Base-by-base conservation (phyloP, 2,113 vertebrate genomes). In the Malurus melanocephalus region DNA sequence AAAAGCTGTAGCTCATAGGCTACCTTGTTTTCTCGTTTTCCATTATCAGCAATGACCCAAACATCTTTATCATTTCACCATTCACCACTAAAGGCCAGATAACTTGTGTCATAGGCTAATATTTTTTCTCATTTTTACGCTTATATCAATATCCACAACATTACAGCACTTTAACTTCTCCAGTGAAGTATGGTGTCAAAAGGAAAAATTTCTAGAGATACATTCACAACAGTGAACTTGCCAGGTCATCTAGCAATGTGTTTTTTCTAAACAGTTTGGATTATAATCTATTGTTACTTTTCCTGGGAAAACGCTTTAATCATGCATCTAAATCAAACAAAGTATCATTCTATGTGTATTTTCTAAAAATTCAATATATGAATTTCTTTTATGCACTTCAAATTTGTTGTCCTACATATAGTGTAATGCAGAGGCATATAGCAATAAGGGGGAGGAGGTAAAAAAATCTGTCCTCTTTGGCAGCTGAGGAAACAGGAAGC, bases 61-160 rank as follows among this genome's bases (percentile, higher is more conserved):
- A 94, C 66, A 51, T 94, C 73, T 95, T 93, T 87, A 89, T 91
- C 61, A 49, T 92, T 94, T 88, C 68, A 42, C 85, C 61, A 42
- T 88, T 94, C 59, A 84, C 62, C 77, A 74, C 77, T 91, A 94
- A 91, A 86, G 93, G 59, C 83, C 88, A 95, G 69, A 85, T 86
- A 94, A 71, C 48, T 66, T 80, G 84, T 83, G 93, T 92, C 84
- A 80, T 55, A 87, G 72, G 71, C 56, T 96, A 95, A 87, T 94
- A 94, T 96, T 96, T 95, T 80, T 84, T 78, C 93, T 83, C 5
- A 9, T 83, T 95, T 96, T 90, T 66, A 78, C 49, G 80, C 28
- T 91, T 93, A 52, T 43, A 51, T 81, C 89, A 94, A 61, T 56
- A 84, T 80, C 71, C 30, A 78, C 89, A 81, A 82, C 40, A 87